Base-by-base conservation (phyloP, 2,113 vertebrate species). In the Pomatorhinus ruficollis region DNA sequence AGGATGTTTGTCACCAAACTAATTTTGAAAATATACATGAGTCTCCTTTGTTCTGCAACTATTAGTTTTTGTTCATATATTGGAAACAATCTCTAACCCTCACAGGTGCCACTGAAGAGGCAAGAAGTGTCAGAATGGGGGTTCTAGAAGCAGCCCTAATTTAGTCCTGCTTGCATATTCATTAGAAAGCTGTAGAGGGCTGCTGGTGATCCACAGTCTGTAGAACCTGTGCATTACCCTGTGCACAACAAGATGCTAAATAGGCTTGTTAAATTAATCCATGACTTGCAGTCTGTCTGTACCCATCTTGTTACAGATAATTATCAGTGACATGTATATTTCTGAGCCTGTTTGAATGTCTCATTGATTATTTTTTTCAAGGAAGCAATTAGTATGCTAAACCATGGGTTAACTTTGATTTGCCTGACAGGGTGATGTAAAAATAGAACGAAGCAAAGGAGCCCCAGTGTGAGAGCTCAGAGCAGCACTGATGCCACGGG, bases 21-120 rank as follows among this genome's bases (percentile, higher is more conserved):
- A 7, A 11, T 37, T 66, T 12, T 50, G 47, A 28, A 61, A 82
- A 33, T 12, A 56, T 4, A 33, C 49, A 39, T 1, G 7, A 42
- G 15, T 18, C 11, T 87, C 9, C 28, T 5, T 78, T 33, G 37
- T 89, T 61, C 77, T 85, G 19, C n/a, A 87, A 12, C 33, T 25
- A 24, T 40, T 70, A 1, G 0, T 21, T 74, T 65, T 50, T 78
- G 23, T 22, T 85, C n/a, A 2, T 9, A 0, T 40, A 3, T 65
- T 66, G 47, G 44, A 31, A 42, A 60, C 15, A 45, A 24, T 31
- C 28, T n/a, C 17, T 27, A 0, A 40, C 10, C 40, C 66, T 25
- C 7, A 7, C 13, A 53, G 17, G 19, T 40, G 57, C 10, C 15
- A 4, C 56, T 59, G 35, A 27, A 3, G n/a, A 19, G 69, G 9